Evolutionary conservation across 2,113 vertebrate genomes (phyloP).

Genomic region (Microtus pennsylvanicus): DNA sequence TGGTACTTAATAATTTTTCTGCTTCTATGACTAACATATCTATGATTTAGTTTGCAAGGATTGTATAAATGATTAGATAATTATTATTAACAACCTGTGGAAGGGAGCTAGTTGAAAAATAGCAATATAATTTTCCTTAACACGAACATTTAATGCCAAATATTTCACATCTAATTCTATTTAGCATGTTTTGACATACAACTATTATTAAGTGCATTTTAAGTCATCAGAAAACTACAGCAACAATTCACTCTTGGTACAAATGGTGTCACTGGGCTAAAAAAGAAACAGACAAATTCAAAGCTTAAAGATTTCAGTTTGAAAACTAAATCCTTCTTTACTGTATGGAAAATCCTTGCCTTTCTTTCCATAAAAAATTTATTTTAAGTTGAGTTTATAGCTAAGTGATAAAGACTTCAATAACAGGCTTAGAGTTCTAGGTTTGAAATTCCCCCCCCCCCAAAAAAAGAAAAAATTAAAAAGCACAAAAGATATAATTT

Average conservation of each 20-base stretch:
- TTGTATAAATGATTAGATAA: background rate
- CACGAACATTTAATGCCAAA: background rate
- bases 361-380: background rate
- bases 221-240: background rate
- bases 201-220: background rate
- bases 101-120: background rate
- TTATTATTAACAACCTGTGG: background rate
- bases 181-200: slow-evolving; percentile 19
- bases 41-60: background rate
- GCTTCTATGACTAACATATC: background rate
- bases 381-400: background rate
- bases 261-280: background rate
- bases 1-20: background rate
- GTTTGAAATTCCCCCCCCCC: too few relatives aligned
- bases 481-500: background rate
- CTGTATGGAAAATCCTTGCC: background rate
- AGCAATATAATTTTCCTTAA: background rate
- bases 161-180: background rate
- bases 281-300: background rate
- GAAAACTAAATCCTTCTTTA: background rate
- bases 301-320: background rate
- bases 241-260: background rate
- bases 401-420: background rate
- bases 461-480: background rate
- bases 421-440: background rate